A percentile compares a stretch with the other conserved stretches of the same genome.
Evolutionary conservation across 2,797 vertebrate genomes (phyloP).

Genomic region (Aulostomus chinensis): DNA sequence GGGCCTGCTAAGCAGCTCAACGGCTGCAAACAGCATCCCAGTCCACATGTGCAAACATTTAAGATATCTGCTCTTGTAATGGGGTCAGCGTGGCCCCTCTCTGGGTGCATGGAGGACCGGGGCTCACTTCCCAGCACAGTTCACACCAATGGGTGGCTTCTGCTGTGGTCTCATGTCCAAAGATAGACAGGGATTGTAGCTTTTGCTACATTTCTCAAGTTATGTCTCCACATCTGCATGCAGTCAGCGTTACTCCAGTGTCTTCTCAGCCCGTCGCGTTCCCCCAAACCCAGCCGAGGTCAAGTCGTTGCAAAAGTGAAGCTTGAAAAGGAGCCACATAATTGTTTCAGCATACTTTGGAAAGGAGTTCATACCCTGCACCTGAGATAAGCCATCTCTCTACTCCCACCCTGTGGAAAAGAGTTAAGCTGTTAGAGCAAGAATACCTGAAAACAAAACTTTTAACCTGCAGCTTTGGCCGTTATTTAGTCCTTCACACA

Average conservation of each 20-base stretch:
- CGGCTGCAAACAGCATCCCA: conserved; percentile 73
- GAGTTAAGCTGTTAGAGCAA: neutral
- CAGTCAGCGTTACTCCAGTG: neutral
- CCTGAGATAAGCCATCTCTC: conserved; percentile 42
- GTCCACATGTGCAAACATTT: conserved; percentile 83
- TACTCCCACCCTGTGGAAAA: conserved; percentile 59
- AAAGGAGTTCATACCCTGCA: conserved; percentile 25
- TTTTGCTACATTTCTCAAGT: neutral
- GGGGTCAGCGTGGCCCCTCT: conserved; percentile 71
- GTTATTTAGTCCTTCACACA: too few relatives aligned
- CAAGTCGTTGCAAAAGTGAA: conserved; percentile 1
- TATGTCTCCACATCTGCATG: neutral
- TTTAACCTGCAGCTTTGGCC: neutral
- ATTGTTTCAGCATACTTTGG: conserved; percentile 21
- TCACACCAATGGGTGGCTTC: conserved; percentile 48
- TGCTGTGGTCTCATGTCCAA: conserved; percentile 29
- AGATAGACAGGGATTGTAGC: conserved; percentile 19
- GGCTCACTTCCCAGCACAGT: conserved; percentile 52
- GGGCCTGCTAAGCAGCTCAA: conserved; percentile 71
- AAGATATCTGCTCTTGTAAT: conserved; percentile 75
- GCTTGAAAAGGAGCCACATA: conserved; percentile 1
- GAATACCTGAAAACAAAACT: neutral
- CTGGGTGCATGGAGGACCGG: conserved; percentile 49
- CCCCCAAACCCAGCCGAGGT: neutral
- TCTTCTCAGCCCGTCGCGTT: neutral